Evolutionary conservation across 2,888 invertebrate genomes (phyloP), one percentile per base, ranked within the genome.

Genomic region (Notodonta dromedarius): DNA sequence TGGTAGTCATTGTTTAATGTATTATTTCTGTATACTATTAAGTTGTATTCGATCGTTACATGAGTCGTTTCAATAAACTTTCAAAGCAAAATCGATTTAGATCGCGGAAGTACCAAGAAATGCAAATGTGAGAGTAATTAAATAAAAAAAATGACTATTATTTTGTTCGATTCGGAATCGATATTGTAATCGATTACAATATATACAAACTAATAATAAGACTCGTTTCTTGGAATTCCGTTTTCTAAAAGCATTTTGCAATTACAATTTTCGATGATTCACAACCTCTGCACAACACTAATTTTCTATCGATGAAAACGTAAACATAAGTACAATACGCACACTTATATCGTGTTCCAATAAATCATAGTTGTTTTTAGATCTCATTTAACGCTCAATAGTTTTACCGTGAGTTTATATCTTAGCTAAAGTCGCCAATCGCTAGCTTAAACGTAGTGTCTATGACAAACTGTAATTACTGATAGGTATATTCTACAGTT

Each of bases 1-100:
- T 82, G 69, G 66, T 69, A 63, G 69, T 66, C 63, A 71, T 66
- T 52, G 16, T 50, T 7, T 51, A 24, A 11, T 51, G 51, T 16
- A 24, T 51, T 11, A 14, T 48, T 48, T 11, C 6, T 48, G n/a
- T 48, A 48, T 51, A 51, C 16, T 16, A 5, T 2, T 11, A 52
- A 32, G 32, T 52, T 52, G 13, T 52, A 32, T 52, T 32, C 13
- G 16, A 16, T 51, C 51, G 2, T 52, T 50, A 12, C 12, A 14
- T 7, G 32, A 32, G 32, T 32, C 52, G 13, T 32, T 32, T 32
- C 52, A 52, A 52, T 52, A 52, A 24, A 32, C 32, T 5, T 32
- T 52, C 32, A 12, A 12, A 35, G 4, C 13, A 16, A 50, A 50
- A 32, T 32, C 32, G 2, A 32, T 32, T 52, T 52, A 32, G 52